Conservation (phyloP, 2,888 invertebrate species). For the Drosophila hamatofila region DNA sequence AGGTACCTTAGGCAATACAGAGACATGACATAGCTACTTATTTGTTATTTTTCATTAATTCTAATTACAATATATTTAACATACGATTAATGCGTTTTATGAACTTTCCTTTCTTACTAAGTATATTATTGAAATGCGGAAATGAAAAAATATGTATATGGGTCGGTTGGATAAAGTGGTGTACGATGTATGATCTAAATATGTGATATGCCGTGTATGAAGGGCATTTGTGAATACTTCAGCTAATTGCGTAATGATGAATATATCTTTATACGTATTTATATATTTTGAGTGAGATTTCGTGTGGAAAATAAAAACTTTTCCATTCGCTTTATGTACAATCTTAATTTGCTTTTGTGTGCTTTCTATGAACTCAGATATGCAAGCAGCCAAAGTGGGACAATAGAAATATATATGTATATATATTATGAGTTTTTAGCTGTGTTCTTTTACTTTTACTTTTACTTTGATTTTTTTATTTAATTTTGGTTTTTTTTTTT, state of each 20-base stretch:
- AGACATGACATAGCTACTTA: constrained; percentile 71
- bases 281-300: constrained; percentile 17
- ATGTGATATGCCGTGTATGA: constrained; percentile 43
- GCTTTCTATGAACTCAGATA: constrained; percentile 14
- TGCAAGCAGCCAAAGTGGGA: constrained; percentile 19
- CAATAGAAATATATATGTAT: not conserved
- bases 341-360: constrained; percentile 16
- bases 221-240: constrained; percentile 26
- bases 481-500: constrained; percentile 15
- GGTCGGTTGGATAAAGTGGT: constrained; percentile 33
- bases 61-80: constrained; percentile 49
- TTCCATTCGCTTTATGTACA: constrained; percentile 48
- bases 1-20: constrained; percentile 80
- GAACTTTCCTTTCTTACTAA: constrained; percentile 15
- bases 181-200: constrained; percentile 24
- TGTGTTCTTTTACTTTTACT: not conserved
- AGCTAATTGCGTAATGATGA: constrained; percentile 26
- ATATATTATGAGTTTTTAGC: not conserved
- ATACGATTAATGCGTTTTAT: constrained; percentile 22
- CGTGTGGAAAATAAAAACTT: constrained; percentile 22
- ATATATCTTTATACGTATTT: constrained; percentile 25
- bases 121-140: constrained; percentile 40
- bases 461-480: constrained; percentile 7
- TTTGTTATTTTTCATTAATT: constrained; percentile 34
- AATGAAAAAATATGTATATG: constrained; percentile 24